Evolutionary conservation across 1,140 invertebrate species (phyloP), one percentile per base, ranked within the genome.

Genomic region (Drosophila setifemur): DNA sequence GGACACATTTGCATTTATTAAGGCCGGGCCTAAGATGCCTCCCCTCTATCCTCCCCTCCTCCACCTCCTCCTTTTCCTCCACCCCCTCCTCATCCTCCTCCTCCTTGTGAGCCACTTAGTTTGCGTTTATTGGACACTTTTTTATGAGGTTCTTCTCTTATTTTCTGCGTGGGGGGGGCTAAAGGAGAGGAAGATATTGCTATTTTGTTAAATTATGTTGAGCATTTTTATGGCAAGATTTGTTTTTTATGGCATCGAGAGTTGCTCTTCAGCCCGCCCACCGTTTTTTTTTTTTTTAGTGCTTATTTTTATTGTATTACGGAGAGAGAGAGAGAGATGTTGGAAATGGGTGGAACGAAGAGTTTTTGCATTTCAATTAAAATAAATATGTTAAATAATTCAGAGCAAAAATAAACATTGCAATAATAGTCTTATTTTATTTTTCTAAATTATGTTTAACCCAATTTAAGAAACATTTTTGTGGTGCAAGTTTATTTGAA

Each of bases 141-240:
- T 78, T 78, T 85, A 78, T 85, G 73, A 54, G 47, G 21, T 2
- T 8, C 5, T 21, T 16, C 16, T n/a, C 14, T n/a, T 16, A 19
- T 21, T 19, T 18, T 8, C 7, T 0, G 12, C 25, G 29, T n/a
- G 29, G 31, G 2, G 6, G n/a, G 11, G n/a, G n/a, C 4, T 12
- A n/a, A n/a, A n/a, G 52, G 37, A 14, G 33, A 43, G 40, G 72
- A 4, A 47, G 78, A 78, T 82, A 83, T 82, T 82, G 78, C 78
- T 83, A 82, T 82, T 82, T 82, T 82, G 78, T 82, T 82, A 82
- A 82, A 82, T 82, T 82, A 82, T 82, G 78, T 83, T 83, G 52
- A 77, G 78, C 78, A 82, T 82, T 82, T 73, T 77, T 77, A 83
- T 82, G 73, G 69, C 69, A 67, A 82, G 78, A 83, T 82, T 83